Conservation (phyloP, 2,888 invertebrate species). For the Adelphocoris suturalis region DNA sequence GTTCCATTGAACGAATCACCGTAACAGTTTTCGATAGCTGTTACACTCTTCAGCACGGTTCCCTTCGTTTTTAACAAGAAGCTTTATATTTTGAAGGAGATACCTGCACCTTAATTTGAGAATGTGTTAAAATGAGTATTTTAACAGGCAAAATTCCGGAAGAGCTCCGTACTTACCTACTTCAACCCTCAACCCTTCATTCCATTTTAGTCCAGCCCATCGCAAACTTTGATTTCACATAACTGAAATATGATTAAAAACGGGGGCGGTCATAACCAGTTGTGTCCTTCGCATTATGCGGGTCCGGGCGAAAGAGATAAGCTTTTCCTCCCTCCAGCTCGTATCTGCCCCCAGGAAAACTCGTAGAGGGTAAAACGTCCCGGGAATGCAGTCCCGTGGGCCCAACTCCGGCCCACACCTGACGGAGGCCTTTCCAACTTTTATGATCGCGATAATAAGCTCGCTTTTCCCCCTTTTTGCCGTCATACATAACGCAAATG, state of each 20-base stretch:
- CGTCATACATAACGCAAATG: not conserved
- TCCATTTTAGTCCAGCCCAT: too few species aligned
- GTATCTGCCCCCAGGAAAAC: constrained; percentile 13
- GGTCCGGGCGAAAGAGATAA: not conserved
- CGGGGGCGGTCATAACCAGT: not conserved
- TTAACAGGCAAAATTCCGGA: too few species aligned
- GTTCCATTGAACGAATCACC: too few species aligned
- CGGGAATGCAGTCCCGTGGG: constrained; percentile 26
- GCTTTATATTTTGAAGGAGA: too few species aligned
- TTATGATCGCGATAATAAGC: constrained; percentile 31
- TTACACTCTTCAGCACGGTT: too few species aligned
- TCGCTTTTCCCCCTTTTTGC: constrained; percentile 15
- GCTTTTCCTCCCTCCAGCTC: not conserved
- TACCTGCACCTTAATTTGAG: too few species aligned
- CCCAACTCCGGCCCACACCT: constrained; percentile 19
- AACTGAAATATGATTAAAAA: not conserved
- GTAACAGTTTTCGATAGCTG: too few species aligned
- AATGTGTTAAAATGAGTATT: too few species aligned
- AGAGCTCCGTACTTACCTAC: too few species aligned
- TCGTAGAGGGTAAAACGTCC: constrained; percentile 7
- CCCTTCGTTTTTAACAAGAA: too few species aligned
- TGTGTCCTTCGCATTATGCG: constrained; percentile 33
- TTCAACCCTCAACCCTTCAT: too few species aligned
- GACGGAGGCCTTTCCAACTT: constrained; percentile 9
- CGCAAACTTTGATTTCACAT: too few species aligned